Evolutionary conservation across 2,113 vertebrate species (phyloP), one percentile per base, ranked within the genome.

Genomic region (Stigmatopora nigra): DNA sequence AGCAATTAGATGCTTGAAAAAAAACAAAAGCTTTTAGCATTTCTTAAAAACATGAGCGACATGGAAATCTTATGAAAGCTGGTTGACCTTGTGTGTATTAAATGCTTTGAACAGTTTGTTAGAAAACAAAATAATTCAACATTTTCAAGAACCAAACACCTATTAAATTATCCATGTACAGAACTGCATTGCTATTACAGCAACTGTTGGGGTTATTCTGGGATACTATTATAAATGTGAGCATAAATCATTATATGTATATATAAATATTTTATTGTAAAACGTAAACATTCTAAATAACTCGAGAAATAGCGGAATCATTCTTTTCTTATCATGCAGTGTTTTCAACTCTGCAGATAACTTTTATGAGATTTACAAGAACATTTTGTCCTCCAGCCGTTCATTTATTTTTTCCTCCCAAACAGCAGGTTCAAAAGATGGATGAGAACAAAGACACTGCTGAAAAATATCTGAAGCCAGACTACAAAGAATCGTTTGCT

Each of bases 401-500:
- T 46, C 35, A 41, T 61, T 62, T 58, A 58, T 52, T 46, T 45
- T 25, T 48, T 25, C 41, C 55, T 62, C 51, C 52, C 46, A 46
- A 14, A 67, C 58, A 59, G 57, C 11, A 17, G 36, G 35, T 41
- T 36, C 57, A 19, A 61, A 41, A 59, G 9, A 57, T 2, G 44
- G 53, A 64, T 20, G 17, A 16, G 13, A 51, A 38, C 36, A 70
- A 38, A 35, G 48, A 53, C 53, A 60, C 53, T 36, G 47, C 38
- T 35, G 46, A 36, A 45, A 63, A 71, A 25, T 70, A 48, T 41
- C 25, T 58, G 61, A 70, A 25, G 56, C 31, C 56, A 68, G 35
- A 46, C 67, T 46, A 36, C 61, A 48, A 31, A 70, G 46, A 65
- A 41, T 61, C 53, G 68, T 63, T 75, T 31, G 47, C 61, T 63